Evolutionary conservation across 2,797 vertebrate genomes (phyloP), one percentile per base, ranked within the genome.

Genomic region (Sebastes iracundus): DNA sequence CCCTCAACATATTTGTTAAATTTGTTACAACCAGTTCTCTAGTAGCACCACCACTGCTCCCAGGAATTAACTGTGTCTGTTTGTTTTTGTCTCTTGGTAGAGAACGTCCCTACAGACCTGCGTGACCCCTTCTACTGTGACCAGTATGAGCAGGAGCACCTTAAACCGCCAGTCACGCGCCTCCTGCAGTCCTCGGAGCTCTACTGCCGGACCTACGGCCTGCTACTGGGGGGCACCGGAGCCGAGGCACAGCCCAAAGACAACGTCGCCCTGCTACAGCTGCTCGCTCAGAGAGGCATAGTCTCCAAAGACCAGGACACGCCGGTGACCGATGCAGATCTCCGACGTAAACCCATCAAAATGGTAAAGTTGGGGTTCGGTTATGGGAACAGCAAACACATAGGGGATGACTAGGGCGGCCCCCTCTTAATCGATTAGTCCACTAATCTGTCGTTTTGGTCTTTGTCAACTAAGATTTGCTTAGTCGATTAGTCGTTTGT

Each of bases 141-240:
- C 93, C 98, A 99, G 92, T 99, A 99, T 35, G 97, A 98, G 64
- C 98, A 99, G 93, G 98, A 99, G 88, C 98, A 99, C 81, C 95
- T 98, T 75, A 99, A 99, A 91, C 98, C 98, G 0, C 97, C 97
- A 0, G 97, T 98, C 89, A 96, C 96, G 0, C 95, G 95, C 69
- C 95, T 98, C 65, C 94, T 99, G 61, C 96, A 97, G 58, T 97
- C 97, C 1, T 96, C 97, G 0, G 97, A 98, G 85, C 95, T 98
- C 76, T 98, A 98, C 94, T 97, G 96, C 91, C 96, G 96, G 79
- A 95, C 96, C 80, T 97, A 97, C 92, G 92, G 94, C 83, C 95
- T 96, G 28, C 88, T 95, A 7, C 71, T 96, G 63, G 92, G 84
- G 7, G 88, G 80, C 4, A 60, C 86, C 0, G 85, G 77, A 52